Percentiles rank a stretch among this genome's conserved stretches.
These are phyloP conservation scores for Liopterus haemorrhoidalis DNA, from an alignment of 2,888 invertebrate genomes.

Conservation along the genomic window DNA sequence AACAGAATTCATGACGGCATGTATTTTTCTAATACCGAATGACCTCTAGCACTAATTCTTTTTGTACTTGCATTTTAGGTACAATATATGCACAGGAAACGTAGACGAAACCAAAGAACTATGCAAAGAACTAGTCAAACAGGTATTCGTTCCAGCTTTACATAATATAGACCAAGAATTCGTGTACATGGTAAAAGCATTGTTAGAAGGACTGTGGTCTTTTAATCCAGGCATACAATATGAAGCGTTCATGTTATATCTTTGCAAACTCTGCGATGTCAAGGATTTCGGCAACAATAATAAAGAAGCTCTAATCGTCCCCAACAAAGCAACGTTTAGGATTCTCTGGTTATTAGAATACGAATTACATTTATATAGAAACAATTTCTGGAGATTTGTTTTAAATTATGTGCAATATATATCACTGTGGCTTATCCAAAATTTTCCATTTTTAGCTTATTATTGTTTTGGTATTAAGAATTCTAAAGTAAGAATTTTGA, in stretches of 20 bases:
- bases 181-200: slow-evolving; percentile 55
- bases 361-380: too few species aligned
- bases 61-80: slow-evolving; percentile 48
- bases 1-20: too few species aligned
- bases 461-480: slow-evolving; percentile 56
- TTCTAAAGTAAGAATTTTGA: slow-evolving; percentile 54
- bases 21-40: too few species aligned
- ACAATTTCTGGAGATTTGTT: slow-evolving; percentile 9
- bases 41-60: too few species aligned
- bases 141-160: slow-evolving; percentile 58
- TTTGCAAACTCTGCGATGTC: slow-evolving; percentile 30
- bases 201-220: slow-evolving; percentile 65
- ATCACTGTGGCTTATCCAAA: slow-evolving; percentile 53
- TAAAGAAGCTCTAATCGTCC: slow-evolving; percentile 8
- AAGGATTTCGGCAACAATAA: slow-evolving; percentile 27
- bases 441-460: slow-evolving; percentile 65
- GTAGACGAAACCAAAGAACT: slow-evolving; percentile 58
- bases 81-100: slow-evolving; percentile 62
- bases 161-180: slow-evolving; percentile 57
- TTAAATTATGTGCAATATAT: slow-evolving; percentile 54
- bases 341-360: too few species aligned
- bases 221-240: slow-evolving; percentile 59
- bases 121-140: slow-evolving; percentile 53
- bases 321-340: too few species aligned
- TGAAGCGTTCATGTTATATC: slow-evolving; percentile 50